Evolutionary conservation across 2,888 invertebrate genomes (phyloP).

Genomic region (Oxytorus armatus): DNA sequence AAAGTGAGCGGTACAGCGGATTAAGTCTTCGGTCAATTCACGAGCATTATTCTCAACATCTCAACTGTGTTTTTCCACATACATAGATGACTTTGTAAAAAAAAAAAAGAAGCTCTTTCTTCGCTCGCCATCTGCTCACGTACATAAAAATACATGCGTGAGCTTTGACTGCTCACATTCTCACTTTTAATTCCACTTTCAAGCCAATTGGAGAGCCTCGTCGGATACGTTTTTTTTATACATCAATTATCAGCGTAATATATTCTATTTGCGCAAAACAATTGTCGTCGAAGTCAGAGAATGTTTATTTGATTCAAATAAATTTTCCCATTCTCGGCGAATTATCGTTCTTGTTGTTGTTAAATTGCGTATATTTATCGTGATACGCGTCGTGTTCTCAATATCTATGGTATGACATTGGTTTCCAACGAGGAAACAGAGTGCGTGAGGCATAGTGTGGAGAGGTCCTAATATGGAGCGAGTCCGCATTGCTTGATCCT

Average conservation of each 20-base stretch:
- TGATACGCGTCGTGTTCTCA: constrained; percentile 62
- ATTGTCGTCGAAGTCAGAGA: too few relatives aligned
- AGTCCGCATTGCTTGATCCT: constrained; percentile 80
- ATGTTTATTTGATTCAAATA: not conserved
- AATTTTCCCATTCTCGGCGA: not conserved
- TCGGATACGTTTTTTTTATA: not conserved
- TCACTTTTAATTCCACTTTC: not conserved
- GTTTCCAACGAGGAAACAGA: constrained; percentile 73
- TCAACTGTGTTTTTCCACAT: not conserved
- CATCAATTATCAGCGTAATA: not conserved
- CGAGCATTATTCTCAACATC: not conserved
- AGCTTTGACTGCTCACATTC: too few relatives aligned
- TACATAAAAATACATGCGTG: too few relatives aligned
- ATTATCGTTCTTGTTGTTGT: constrained; percentile 23
- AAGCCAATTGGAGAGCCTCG: not conserved
- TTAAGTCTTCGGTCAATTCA: not conserved
- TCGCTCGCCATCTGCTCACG: too few relatives aligned
- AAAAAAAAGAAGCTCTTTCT: not conserved
- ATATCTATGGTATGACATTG: constrained; percentile 73
- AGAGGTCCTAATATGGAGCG: constrained; percentile 80
- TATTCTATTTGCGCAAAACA: constrained; percentile 2
- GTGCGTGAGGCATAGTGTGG: constrained; percentile 70
- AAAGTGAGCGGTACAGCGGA: not conserved
- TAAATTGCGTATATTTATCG: constrained; percentile 42
- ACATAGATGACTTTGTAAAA: not conserved